These are phyloP conservation scores for Oceanodroma tethys DNA, from an alignment of 2,113 vertebrate genomes.

Conservation along the genomic window DNA sequence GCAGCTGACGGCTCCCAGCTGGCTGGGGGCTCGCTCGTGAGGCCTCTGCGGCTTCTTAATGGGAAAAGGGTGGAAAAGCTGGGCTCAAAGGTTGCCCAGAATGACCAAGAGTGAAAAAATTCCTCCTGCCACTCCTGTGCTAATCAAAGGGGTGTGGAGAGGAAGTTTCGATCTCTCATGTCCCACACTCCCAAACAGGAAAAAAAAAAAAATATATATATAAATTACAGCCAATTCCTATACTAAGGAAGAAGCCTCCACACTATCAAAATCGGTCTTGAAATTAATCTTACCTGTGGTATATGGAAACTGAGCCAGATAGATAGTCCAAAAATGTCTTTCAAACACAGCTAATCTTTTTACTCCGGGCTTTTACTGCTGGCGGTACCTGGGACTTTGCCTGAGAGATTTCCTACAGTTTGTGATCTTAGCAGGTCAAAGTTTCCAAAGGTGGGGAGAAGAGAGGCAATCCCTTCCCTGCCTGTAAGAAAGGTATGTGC, in stretches of 20 bases:
- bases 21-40: neutral
- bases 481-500: neutral
- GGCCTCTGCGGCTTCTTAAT: neutral
- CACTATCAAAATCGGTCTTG: neutral
- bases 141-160: constrained; percentile 56
- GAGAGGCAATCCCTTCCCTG: neutral
- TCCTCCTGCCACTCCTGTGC: constrained; percentile 51
- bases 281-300: neutral
- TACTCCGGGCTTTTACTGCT: neutral
- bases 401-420: constrained; percentile 28
- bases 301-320: neutral
- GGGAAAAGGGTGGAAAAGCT: constrained; percentile 3
- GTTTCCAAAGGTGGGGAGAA: constrained; percentile 9
- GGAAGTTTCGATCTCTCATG: neutral
- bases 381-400: neutral
- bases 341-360: neutral
- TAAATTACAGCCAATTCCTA: neutral
- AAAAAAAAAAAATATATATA: neutral
- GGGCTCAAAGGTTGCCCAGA: constrained; percentile 41
- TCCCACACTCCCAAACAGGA: neutral
- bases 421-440: constrained; percentile 48
- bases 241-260: neutral
- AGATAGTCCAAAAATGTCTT: neutral
- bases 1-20: constrained; percentile 11
- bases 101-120: constrained; percentile 45